Evolutionary conservation across 2,113 vertebrate genomes (phyloP).

Genomic region (Sterna hirundo): DNA sequence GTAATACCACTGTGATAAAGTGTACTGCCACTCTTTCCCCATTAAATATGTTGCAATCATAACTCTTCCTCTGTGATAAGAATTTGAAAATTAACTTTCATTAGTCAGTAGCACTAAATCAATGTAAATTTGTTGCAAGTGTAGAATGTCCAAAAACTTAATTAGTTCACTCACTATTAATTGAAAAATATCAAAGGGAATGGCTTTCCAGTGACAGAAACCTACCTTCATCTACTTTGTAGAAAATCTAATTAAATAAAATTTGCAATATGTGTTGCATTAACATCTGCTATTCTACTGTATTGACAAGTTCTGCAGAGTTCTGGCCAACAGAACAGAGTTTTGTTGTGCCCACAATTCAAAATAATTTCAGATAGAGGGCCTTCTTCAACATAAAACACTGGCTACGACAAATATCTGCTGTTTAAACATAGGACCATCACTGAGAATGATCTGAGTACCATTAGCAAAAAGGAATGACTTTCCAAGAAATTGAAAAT

Average conservation of each 20-base stretch:
- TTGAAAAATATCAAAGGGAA: not conserved
- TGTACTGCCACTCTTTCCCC: not conserved
- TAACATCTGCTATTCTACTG: not conserved
- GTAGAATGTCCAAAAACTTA: not conserved
- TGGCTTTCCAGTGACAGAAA: not conserved
- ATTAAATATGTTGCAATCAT: not conserved
- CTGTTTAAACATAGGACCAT: not conserved
- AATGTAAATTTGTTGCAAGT: not conserved
- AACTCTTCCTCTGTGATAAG: not conserved
- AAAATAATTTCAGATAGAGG: not conserved
- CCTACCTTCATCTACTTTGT: not conserved
- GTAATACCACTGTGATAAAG: not conserved
- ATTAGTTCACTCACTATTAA: conserved; percentile 6
- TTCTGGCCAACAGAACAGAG: not conserved
- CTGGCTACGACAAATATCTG: not conserved
- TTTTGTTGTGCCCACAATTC: not conserved
- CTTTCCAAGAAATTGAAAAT: not conserved
- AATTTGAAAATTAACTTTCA: conserved; percentile 21
- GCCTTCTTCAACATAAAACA: not conserved
- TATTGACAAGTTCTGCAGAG: not conserved
- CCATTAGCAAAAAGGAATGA: not conserved
- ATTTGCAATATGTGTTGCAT: not conserved
- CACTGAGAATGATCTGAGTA: not conserved
- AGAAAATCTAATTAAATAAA: not conserved
- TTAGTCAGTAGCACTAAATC: not conserved